phyloP scores from a whole-genome alignment of 2,888 invertebrate species.

The Galerucella calmariensis region DNA sequence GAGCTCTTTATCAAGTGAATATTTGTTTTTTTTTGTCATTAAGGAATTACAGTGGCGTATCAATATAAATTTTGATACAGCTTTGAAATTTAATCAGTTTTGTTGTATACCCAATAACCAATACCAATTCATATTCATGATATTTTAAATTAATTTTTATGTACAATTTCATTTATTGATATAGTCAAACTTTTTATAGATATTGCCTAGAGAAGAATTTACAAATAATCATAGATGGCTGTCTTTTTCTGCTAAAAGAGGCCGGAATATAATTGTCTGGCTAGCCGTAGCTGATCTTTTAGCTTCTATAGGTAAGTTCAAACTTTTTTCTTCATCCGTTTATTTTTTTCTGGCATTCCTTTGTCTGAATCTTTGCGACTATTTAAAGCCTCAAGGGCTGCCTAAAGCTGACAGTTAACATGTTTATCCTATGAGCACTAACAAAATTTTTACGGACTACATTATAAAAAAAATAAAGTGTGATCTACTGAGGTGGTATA shows the following conservation, averaged over 20 bases:
- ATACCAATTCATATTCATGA: no score
- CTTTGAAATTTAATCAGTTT: no score
- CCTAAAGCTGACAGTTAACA: no score
- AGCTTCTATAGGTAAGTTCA: conserved; percentile 76
- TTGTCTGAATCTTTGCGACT: no score
- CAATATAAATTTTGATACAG: background rate
- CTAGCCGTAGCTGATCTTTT: conserved; percentile 82
- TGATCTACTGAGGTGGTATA: no score
- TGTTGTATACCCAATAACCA: no score
- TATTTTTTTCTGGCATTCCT: no score
- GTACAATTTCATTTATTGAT: background rate
- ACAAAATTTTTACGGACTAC: no score
- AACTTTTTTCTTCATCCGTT: background rate
- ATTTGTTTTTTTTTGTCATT: background rate
- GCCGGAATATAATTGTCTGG: conserved; percentile 80
- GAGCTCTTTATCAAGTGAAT: conserved; percentile 80
- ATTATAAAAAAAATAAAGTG: no score
- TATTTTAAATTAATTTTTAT: no score
- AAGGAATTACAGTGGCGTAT: background rate
- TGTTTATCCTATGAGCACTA: no score
- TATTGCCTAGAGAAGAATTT: conserved; percentile 72
- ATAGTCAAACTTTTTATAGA: conserved; percentile 65
- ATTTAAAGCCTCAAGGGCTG: no score
- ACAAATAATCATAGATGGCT: conserved; percentile 69
- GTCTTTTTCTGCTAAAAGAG: conserved; percentile 72